Conservation (phyloP, 2,888 invertebrate species). For the Apocheima hispidaria region DNA sequence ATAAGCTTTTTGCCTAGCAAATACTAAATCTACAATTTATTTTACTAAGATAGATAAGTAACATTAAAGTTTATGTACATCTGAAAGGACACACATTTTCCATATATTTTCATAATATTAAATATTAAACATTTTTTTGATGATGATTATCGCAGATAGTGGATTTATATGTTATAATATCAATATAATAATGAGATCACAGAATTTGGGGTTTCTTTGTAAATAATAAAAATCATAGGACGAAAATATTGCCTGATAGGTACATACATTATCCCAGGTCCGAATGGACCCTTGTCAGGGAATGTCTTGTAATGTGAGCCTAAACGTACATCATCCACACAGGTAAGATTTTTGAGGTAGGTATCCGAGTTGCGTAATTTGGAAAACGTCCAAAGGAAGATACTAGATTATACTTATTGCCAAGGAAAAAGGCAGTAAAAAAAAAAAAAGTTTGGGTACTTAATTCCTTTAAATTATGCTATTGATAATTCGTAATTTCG, state of each 20-base stretch:
- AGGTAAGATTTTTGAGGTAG: slow-evolving; percentile 47
- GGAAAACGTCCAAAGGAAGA: slow-evolving; percentile 48
- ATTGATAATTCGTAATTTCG: slow-evolving; percentile 57
- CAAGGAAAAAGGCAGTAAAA: background rate
- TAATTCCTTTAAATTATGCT: background rate
- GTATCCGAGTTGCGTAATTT: slow-evolving; percentile 49
- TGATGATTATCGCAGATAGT: background rate
- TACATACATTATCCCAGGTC: background rate
- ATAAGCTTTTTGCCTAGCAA: slow-evolving; percentile 36
- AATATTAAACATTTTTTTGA: slow-evolving; percentile 8
- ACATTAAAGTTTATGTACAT: slow-evolving; percentile 5
- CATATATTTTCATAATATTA: background rate
- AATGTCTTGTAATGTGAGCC: no score
- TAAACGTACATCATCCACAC: background rate
- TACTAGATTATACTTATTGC: background rate
- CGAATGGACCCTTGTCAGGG: no score
- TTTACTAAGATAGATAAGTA: background rate
- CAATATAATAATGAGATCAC: slow-evolving; percentile 52
- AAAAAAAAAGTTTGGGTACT: background rate
- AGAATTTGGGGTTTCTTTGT: slow-evolving; percentile 53
- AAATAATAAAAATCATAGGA: slow-evolving; percentile 33
- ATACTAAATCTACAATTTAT: slow-evolving; percentile 27
- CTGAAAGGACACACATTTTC: slow-evolving; percentile 1
- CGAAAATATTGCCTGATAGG: slow-evolving; percentile 8
- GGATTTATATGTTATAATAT: background rate